Conservation (phyloP, 2,797 vertebrate species). For the Pseudotriccus pelzelni region DNA sequence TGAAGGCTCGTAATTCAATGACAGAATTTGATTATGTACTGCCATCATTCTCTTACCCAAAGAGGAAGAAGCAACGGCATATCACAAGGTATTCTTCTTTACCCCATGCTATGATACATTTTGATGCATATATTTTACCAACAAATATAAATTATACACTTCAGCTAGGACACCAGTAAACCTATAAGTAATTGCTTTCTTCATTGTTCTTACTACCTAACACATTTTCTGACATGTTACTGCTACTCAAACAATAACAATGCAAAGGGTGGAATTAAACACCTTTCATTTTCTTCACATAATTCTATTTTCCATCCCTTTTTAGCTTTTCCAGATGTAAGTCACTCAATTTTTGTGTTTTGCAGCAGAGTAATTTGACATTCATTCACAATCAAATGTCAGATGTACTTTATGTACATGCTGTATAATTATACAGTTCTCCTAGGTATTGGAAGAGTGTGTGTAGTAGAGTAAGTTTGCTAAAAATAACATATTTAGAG, state of each 20-base stretch:
- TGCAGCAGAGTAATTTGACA: slow-evolving; percentile 4
- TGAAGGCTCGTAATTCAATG: not conserved
- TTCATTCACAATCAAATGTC: slow-evolving; percentile 29
- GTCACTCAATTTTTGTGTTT: not conserved
- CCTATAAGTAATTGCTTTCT: not conserved
- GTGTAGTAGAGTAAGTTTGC: not conserved
- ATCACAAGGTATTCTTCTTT: not conserved
- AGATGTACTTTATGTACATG: not conserved
- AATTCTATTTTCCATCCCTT: not conserved
- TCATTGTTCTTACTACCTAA: not conserved
- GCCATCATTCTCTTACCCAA: not conserved
- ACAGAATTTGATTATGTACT: not conserved
- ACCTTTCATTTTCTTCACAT: not conserved
- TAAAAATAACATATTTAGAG: slow-evolving; percentile 25
- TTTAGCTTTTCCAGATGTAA: not conserved
- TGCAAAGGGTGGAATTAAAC: not conserved
- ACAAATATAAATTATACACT: not conserved
- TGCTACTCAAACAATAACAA: slow-evolving; percentile 6
- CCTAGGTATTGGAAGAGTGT: not conserved
- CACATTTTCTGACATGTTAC: not conserved
- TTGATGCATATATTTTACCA: not conserved
- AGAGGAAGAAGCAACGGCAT: not conserved
- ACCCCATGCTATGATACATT: not conserved
- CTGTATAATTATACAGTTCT: slow-evolving; percentile 2
- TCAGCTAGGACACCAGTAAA: not conserved